These are phyloP conservation scores for Microctenopoma lineatum DNA, from an alignment of 2,797 vertebrate species.

Conservation along the genomic window DNA sequence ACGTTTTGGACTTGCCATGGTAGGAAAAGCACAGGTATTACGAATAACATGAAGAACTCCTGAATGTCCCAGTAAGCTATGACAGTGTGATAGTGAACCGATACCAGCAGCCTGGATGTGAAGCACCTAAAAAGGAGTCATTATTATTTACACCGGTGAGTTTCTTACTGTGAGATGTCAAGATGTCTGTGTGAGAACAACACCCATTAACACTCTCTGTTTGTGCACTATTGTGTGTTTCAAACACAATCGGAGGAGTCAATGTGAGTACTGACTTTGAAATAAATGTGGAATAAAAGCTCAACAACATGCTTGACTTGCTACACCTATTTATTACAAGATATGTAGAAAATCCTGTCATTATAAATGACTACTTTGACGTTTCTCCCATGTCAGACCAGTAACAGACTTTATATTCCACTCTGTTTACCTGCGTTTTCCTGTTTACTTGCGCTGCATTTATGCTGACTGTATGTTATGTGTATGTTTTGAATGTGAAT, in stretches of 20 bases:
- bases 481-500: constrained; percentile 41
- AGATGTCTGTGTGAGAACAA: not conserved
- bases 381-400: no score
- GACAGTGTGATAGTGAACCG: not conserved
- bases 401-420: no score
- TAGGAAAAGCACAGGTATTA: no score
- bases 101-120: not conserved
- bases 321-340: no score
- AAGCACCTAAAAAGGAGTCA: not conserved
- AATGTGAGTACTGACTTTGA: not conserved
- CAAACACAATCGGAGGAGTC: not conserved
- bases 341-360: no score
- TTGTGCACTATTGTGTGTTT: not conserved
- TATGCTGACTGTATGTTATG: constrained; percentile 30
- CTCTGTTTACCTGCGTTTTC: constrained; percentile 1
- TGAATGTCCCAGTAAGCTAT: not conserved
- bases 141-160: not conserved
- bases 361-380: no score
- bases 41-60: not conserved
- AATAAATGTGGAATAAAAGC: no score
- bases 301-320: no score
- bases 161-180: not conserved
- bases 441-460: constrained; percentile 33
- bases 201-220: not conserved
- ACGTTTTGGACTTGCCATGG: no score